A percentile compares a stretch with the other conserved stretches of the same genome.
Evolutionary conservation across 2,888 invertebrate genomes (phyloP).

Genomic region (Dromius quadrimaculatus): DNA sequence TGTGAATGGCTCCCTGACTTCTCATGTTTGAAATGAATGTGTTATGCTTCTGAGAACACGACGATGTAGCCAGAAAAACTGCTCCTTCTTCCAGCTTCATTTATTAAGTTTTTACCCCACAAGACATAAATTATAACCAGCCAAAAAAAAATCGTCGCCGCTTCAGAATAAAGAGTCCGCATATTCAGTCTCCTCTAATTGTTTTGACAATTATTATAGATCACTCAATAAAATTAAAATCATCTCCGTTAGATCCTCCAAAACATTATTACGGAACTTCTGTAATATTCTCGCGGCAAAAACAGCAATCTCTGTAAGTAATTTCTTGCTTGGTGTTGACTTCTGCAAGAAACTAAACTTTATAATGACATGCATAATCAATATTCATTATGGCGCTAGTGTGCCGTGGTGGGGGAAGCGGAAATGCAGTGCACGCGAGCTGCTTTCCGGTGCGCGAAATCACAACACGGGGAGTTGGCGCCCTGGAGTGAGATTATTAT

Average conservation of each 20-base stretch:
- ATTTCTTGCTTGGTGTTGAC: conserved; percentile 36
- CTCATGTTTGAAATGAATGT: background rate
- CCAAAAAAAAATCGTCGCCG: conserved; percentile 12
- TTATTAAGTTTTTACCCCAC: conserved; percentile 36
- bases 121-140: conserved; percentile 23
- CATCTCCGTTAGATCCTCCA: too few species aligned
- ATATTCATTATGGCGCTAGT: conserved; percentile 43
- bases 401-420: background rate
- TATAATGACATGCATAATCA: conserved; percentile 52
- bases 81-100: conserved; percentile 27
- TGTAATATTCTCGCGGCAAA: conserved; percentile 2
- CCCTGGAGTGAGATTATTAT: conserved; percentile 12
- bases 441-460: conserved; percentile 39
- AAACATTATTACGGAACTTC: background rate
- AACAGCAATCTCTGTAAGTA: conserved; percentile 46
- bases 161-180: conserved; percentile 19
- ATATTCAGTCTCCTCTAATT: conserved; percentile 25
- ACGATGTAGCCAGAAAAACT: conserved; percentile 19
- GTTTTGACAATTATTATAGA: conserved; percentile 20
- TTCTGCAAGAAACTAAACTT: conserved; percentile 48
- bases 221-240: too few species aligned
- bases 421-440: conserved; percentile 41
- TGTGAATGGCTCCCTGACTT: background rate
- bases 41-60: conserved; percentile 9
- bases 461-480: conserved; percentile 2